A percentile compares a stretch with the other conserved stretches of the same genome.
Conservation (phyloP, 2,888 invertebrate genomes). For the Vandiemenella viatica region DNA sequence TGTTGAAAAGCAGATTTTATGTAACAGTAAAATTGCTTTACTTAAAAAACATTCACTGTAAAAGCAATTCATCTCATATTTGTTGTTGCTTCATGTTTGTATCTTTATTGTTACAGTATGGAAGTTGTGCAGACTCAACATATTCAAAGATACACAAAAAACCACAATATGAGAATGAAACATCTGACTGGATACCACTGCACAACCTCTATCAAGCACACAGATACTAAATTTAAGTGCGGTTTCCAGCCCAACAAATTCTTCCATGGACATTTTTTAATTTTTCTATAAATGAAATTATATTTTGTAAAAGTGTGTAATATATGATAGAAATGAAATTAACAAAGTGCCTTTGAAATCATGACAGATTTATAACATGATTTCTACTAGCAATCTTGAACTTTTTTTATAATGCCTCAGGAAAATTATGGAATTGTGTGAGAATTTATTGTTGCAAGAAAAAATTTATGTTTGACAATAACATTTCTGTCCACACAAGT, state of each 20-base stretch:
- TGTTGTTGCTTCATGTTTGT: too few species aligned
- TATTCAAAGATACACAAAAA: slow-evolving; percentile 14
- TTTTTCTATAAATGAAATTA: background rate
- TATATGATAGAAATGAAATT: background rate
- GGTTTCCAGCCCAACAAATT: background rate
- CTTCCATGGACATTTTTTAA: background rate
- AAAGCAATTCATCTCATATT: too few species aligned
- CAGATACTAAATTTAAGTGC: slow-evolving; percentile 13
- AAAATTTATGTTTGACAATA: background rate
- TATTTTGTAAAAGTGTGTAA: background rate
- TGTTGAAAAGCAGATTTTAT: too few species aligned
- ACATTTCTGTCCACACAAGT: background rate
- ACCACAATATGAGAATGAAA: slow-evolving; percentile 10
- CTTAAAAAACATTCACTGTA: too few species aligned
- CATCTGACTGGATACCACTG: slow-evolving; percentile 12
- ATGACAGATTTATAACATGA: background rate
- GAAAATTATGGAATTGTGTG: background rate
- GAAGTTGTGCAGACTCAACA: slow-evolving; percentile 11
- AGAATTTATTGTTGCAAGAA: background rate
- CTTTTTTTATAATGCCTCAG: too few species aligned
- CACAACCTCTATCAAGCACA: slow-evolving; percentile 14
- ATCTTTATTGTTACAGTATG: slow-evolving; percentile 13
- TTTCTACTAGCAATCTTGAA: too few species aligned
- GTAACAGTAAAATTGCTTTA: too few species aligned
- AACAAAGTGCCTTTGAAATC: background rate